Evolutionary conservation across 2,113 vertebrate species (phyloP).

Genomic region (Pedionomus torquatus): DNA sequence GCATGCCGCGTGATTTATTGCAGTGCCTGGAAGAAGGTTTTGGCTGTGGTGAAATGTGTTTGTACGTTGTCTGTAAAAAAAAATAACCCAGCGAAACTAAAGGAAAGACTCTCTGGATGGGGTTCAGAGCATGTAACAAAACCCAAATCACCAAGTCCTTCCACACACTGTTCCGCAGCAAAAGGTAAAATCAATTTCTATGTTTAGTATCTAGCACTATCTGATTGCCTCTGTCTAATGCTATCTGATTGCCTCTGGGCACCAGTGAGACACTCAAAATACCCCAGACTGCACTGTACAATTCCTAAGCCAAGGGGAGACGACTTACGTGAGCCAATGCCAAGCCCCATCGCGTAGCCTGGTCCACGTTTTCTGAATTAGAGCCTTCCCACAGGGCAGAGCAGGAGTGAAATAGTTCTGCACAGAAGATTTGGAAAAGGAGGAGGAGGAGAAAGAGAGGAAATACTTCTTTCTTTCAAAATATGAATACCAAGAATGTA

Average conservation of each 20-base stretch:
- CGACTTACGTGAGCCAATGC: not conserved
- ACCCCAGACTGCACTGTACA: not conserved
- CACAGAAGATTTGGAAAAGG: not conserved
- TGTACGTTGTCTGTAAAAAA: not conserved
- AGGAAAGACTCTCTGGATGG: not conserved
- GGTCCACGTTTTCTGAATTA: conserved; percentile 6
- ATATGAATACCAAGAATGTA: not conserved
- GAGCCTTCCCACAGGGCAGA: not conserved
- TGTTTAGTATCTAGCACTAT: not conserved
- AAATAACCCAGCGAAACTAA: not conserved
- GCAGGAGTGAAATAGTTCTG: not conserved
- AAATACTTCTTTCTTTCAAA: not conserved
- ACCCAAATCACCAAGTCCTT: not conserved
- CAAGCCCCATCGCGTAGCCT: not conserved
- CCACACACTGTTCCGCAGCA: not conserved
- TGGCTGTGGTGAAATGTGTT: conserved; percentile 22
- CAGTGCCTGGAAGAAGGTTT: conserved; percentile 8
- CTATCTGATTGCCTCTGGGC: not conserved
- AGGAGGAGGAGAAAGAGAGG: not conserved
- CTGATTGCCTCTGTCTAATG: not conserved
- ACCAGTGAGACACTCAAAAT: not conserved
- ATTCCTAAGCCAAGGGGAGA: not conserved
- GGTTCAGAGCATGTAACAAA: conserved; percentile 13
- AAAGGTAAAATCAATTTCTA: not conserved
- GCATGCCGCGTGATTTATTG: not conserved